Evolutionary conservation across 2,113 vertebrate genomes (phyloP).

Genomic region (Sialia sialis): DNA sequence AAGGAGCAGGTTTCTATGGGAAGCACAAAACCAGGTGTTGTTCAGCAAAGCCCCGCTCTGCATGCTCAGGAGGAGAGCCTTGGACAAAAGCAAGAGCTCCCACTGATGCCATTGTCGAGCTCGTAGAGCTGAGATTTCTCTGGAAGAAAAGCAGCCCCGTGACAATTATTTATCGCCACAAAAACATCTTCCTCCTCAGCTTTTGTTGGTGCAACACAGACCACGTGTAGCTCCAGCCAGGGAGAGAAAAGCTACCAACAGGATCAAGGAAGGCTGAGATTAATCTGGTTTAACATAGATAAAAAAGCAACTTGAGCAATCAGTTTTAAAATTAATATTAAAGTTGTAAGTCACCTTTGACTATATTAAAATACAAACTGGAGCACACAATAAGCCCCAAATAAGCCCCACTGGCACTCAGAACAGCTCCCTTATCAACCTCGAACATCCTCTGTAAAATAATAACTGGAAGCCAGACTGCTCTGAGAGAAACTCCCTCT

Average conservation of each 20-base stretch:
- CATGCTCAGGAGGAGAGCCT: background rate
- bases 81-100: constrained; percentile 31
- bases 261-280: constrained; percentile 37
- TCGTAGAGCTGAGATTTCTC: constrained; percentile 20
- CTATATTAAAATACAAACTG: constrained; percentile 71
- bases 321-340: constrained; percentile 74
- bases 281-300: constrained; percentile 68
- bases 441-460: constrained; percentile 68
- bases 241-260: constrained; percentile 20
- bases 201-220: constrained; percentile 45
- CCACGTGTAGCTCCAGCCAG: constrained; percentile 43
- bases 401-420: constrained; percentile 68
- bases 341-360: constrained; percentile 75
- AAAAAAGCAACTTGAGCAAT: constrained; percentile 57
- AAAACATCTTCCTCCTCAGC: constrained; percentile 56
- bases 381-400: constrained; percentile 66
- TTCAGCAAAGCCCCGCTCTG: background rate
- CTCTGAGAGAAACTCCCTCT: constrained; percentile 55
- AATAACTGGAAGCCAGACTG: constrained; percentile 66
- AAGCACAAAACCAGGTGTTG: constrained; percentile 1
- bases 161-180: constrained; percentile 29
- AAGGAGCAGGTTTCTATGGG: background rate
- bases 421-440: constrained; percentile 72
- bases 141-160: constrained; percentile 45
- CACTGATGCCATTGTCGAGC: constrained; percentile 56